Evolutionary conservation across 1,140 invertebrate species (phyloP).

Genomic region (Aphis gossypii): DNA sequence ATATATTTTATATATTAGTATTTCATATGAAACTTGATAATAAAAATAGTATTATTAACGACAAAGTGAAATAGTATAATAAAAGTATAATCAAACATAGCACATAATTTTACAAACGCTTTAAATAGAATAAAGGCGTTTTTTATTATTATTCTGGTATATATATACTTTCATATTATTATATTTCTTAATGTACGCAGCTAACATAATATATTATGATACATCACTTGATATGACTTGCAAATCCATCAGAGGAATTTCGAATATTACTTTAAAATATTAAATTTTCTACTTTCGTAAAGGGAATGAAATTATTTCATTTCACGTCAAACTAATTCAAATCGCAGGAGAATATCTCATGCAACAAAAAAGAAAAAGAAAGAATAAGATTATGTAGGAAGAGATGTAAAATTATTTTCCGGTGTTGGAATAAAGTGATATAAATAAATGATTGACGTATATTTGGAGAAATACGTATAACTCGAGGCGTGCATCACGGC

Average conservation of each 20-base stretch:
- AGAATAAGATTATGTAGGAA: neutral
- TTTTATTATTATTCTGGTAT: neutral
- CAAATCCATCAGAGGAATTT: slow-evolving; percentile 9
- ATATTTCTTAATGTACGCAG: neutral
- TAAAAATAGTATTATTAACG: too few species aligned
- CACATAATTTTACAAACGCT: neutral
- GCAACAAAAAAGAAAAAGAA: neutral
- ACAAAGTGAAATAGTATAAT: neutral
- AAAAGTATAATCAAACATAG: neutral
- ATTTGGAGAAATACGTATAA: neutral
- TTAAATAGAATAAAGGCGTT: neutral
- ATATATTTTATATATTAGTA: too few species aligned
- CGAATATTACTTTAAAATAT: slow-evolving; percentile 29
- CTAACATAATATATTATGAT: neutral
- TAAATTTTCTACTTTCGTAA: slow-evolving; percentile 8
- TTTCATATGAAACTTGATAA: too few species aligned
- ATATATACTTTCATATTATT: neutral
- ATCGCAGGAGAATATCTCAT: neutral
- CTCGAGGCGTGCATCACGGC: neutral
- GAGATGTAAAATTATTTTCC: neutral
- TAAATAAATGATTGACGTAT: slow-evolving; percentile 28
- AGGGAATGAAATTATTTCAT: slow-evolving; percentile 27
- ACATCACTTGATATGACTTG: neutral
- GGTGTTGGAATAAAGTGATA: neutral
- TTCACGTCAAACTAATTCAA: slow-evolving; percentile 17